Base-by-base conservation (phyloP, 2,797 vertebrate genomes). In the Peromyscus aztecus region DNA sequence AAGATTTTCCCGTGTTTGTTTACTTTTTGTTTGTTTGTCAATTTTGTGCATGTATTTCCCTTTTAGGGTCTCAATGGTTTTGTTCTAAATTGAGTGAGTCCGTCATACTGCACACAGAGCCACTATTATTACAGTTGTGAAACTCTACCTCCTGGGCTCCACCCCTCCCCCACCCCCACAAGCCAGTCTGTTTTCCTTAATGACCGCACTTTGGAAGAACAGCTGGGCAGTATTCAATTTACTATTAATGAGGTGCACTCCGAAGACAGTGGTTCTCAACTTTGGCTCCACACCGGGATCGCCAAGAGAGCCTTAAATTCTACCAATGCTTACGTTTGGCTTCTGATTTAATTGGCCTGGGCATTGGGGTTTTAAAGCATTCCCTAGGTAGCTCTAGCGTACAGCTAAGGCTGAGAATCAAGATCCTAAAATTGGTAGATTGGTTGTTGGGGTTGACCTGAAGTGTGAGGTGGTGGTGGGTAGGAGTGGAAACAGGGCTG, bases 291-390 rank as follows among this genome's bases (percentile, higher is more conserved):
- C 75, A 52, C 40, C 89, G 82, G 21, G 94, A 95, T 96, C 85
- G 59, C 63, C 95, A 92, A 91, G 96, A 96, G 97, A 96, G 94
- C 97, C 97, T 96, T 97, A 96, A 96, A 95, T 82, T 94, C 94
- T 94, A 85, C 83, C 78, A 61, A 94, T 92, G 97, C 91, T 91
- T 94, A 76, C 21, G 78, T 93, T 96, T 97, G 71, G 57, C 94
- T 94, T 97, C 91, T 95, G 86, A 96, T 81, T 97, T 98, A 96
- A 97, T 97, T 98, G 96, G 94, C 78, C 86, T 97, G 96, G 92
- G 96, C 92, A 89, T 75, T 94, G 95, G 94, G 94, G 83, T 59
- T 94, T 96, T 93, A 87, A 92, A 97, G 96, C 93, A 84, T 94
- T 97, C 97, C 96, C 97, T 89, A 67, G 97, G 85, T 91, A 86